These are phyloP conservation scores for Chalcosyrphus nemorum DNA, from an alignment of 2,888 invertebrate genomes.

Conservation along the genomic window DNA sequence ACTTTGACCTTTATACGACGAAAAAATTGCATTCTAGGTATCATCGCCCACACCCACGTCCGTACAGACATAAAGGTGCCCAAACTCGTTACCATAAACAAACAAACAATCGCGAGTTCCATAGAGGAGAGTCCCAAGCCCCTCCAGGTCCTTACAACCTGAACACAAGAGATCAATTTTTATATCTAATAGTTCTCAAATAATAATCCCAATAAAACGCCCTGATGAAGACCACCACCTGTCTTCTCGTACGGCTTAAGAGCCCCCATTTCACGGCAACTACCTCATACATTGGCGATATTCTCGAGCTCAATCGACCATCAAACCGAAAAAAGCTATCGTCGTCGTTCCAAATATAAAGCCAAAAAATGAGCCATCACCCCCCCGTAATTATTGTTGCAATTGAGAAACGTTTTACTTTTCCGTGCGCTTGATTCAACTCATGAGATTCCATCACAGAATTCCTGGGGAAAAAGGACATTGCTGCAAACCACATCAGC, in stretches of 20 bases:
- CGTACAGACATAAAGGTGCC: too few relatives aligned
- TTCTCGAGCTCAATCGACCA: slow-evolving; percentile 31
- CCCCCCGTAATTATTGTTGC: slow-evolving; percentile 42
- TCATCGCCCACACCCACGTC: too few relatives aligned
- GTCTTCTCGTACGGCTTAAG: not conserved
- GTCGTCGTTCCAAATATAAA: not conserved
- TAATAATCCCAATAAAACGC: too few relatives aligned
- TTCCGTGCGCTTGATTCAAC: slow-evolving; percentile 38
- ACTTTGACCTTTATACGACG: too few relatives aligned
- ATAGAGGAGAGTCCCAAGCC: too few relatives aligned
- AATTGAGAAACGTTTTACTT: slow-evolving; percentile 61
- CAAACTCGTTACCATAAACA: too few relatives aligned
- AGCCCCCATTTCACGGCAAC: slow-evolving; percentile 2
- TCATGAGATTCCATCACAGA: slow-evolving; percentile 45
- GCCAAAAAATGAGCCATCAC: slow-evolving; percentile 20
- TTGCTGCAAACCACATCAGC: slow-evolving; percentile 10
- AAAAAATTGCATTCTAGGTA: too few relatives aligned
- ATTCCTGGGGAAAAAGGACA: slow-evolving; percentile 38
- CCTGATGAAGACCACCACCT: too few relatives aligned
- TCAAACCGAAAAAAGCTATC: slow-evolving; percentile 18
- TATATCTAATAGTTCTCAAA: too few relatives aligned
- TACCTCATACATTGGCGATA: not conserved
- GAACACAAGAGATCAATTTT: too few relatives aligned
- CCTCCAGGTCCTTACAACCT: too few relatives aligned
- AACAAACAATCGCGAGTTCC: too few relatives aligned